Percentiles rank a stretch among this genome's conserved stretches.
These are phyloP conservation scores for Seira ritae DNA, from an alignment of 2,888 invertebrate species.

Conservation along the genomic window DNA sequence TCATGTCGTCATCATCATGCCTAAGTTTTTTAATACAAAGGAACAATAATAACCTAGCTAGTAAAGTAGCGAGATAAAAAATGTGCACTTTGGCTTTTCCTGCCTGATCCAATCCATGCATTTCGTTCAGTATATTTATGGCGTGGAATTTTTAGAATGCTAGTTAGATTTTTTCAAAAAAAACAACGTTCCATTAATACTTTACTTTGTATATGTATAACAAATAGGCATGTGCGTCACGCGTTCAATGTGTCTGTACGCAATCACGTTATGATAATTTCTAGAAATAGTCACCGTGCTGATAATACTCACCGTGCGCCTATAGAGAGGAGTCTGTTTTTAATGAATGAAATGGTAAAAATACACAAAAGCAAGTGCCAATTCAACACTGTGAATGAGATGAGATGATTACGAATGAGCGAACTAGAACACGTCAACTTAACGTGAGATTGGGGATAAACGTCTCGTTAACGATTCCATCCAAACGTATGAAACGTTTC, in stretches of 20 bases:
- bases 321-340: background rate
- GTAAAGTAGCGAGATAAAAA: slow-evolving; percentile 23
- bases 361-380: background rate
- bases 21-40: slow-evolving; percentile 23
- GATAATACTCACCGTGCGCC: too few species aligned
- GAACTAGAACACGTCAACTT: slow-evolving; percentile 42
- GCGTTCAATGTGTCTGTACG: too few species aligned
- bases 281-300: too few species aligned
- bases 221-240: background rate
- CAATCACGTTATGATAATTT: background rate
- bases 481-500: slow-evolving; percentile 6
- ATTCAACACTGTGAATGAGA: background rate
- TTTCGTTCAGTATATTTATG: background rate
- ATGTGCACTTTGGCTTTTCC: slow-evolving; percentile 22
- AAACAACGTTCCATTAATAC: background rate
- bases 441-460: slow-evolving; percentile 56
- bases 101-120: too few species aligned
- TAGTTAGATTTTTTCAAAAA: background rate
- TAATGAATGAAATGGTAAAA: slow-evolving; percentile 45
- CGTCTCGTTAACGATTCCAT: slow-evolving; percentile 54
- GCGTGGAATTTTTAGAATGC: background rate
- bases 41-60: slow-evolving; percentile 42
- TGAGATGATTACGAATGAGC: slow-evolving; percentile 13
- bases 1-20: slow-evolving; percentile 55
- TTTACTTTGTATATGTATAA: too few species aligned